Evolutionary conservation across 2,113 vertebrate species (phyloP), one percentile per base, ranked within the genome.

Genomic region (Macheiramphus alcinus): DNA sequence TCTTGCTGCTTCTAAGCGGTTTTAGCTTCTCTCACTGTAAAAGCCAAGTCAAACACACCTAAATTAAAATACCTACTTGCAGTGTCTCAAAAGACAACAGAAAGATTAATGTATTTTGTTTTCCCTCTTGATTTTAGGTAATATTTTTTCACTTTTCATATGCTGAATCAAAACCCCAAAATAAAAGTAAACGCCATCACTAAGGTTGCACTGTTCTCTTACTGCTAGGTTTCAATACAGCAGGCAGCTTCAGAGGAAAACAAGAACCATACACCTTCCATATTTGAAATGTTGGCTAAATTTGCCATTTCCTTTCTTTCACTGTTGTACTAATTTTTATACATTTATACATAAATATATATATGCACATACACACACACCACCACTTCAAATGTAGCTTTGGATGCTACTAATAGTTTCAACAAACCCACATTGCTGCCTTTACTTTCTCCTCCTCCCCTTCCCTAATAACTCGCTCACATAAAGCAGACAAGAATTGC

Each of bases 1-100:
- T 89, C 68, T 70, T 87, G 61, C 76, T 84, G 65, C 78, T 93
- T 16, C 70, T 91, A 83, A 83, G 80, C 38, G 92, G 62, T 91
- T 96, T 93, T 26, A 94, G 42, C 38, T 79, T 90, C 80, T 79
- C 59, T 93, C 38, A 56, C 55, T 84, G 80, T 67, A 81, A 91
- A 91, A 93, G 67, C 80, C 48, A 84, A 93, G 63, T 62, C 68
- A 96, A 94, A 92, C 58, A 78, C 26, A 73, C 63, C 73, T 58
- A 80, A 95, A 95, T 91, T 80, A 86, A 93, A 93, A 91, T 86
- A 36, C 17, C 43, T 86, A 58, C 70, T 86, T 94, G 75, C 20
- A 47, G 13, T 40, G 45, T 70, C 72, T 76, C 63, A 89, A 80
- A 80, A 72, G 53, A 89, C 40, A 95, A 93, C 36, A 86, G 80